Percentiles rank a stretch among this genome's conserved stretches.
Evolutionary conservation across 2,888 invertebrate species (phyloP).

Genomic region (Falcaria lacertinaria): DNA sequence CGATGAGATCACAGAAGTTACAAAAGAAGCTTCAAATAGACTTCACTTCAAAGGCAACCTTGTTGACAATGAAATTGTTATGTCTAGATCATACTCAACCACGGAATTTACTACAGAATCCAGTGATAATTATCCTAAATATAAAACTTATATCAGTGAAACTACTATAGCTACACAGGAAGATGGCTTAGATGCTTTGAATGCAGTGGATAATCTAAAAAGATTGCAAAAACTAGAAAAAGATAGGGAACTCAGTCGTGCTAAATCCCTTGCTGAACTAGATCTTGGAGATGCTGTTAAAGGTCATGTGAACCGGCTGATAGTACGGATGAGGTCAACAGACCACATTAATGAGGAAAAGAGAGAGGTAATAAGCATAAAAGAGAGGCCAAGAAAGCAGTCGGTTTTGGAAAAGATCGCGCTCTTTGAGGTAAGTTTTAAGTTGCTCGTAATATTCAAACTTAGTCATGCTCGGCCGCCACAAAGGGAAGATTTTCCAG

Average conservation of each 20-base stretch:
- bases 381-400: slow-evolving; percentile 47
- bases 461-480: no score
- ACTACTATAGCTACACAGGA: not conserved
- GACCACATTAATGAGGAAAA: slow-evolving; percentile 33
- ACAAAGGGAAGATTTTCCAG: no score
- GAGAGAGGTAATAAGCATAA: slow-evolving; percentile 36
- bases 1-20: not conserved
- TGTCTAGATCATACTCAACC: not conserved
- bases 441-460: not conserved
- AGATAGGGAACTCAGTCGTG: slow-evolving; percentile 20
- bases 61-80: not conserved
- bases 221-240: slow-evolving; percentile 6
- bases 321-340: slow-evolving; percentile 49
- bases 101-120: not conserved
- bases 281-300: slow-evolving; percentile 46
- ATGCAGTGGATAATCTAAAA: slow-evolving; percentile 1
- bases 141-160: not conserved
- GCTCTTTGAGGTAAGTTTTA: slow-evolving; percentile 54
- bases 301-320: slow-evolving; percentile 47
- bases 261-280: slow-evolving; percentile 49
- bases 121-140: not conserved
- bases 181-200: not conserved
- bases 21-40: not conserved
- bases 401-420: slow-evolving; percentile 61
- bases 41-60: not conserved